A percentile compares a stretch with the other conserved stretches of the same genome.
Conservation (phyloP, 2,888 invertebrate species). For the Scaeva pyrastri region DNA sequence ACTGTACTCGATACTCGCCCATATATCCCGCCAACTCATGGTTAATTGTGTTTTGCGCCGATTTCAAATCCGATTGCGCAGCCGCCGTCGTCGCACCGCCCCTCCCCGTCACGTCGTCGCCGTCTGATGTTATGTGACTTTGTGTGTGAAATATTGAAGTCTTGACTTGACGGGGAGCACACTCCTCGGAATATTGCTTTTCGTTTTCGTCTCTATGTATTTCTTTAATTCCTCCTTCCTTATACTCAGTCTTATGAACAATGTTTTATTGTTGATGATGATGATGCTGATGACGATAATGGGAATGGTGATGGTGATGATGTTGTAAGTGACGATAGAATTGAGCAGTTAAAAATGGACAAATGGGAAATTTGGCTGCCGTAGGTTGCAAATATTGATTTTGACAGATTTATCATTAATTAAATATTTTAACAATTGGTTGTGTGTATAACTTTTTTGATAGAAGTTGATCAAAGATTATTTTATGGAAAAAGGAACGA, state of each 20-base stretch:
- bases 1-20: constrained; percentile 55
- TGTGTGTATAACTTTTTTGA: not conserved
- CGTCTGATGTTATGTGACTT: constrained; percentile 46
- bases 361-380: constrained; percentile 53
- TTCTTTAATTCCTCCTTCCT: constrained; percentile 52
- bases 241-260: constrained; percentile 45
- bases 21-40: constrained; percentile 75
- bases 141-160: constrained; percentile 10
- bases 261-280: not conserved
- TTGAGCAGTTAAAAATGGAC: constrained; percentile 68
- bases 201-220: constrained; percentile 10
- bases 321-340: constrained; percentile 66
- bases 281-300: constrained; percentile 15
- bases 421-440: constrained; percentile 25
- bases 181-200: constrained; percentile 44
- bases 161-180: constrained; percentile 45
- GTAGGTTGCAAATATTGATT: constrained; percentile 45
- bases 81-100: constrained; percentile 45
- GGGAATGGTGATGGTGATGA: constrained; percentile 53
- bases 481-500: too few species aligned
- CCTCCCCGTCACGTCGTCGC: too few species aligned
- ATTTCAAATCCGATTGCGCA: constrained; percentile 31
- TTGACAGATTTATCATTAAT: constrained; percentile 51
- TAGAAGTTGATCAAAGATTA: not conserved
- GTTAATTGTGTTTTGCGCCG: constrained; percentile 70